These are phyloP conservation scores for Noctua fimbriata DNA, from an alignment of 2,888 invertebrate species.

Conservation along the genomic window DNA sequence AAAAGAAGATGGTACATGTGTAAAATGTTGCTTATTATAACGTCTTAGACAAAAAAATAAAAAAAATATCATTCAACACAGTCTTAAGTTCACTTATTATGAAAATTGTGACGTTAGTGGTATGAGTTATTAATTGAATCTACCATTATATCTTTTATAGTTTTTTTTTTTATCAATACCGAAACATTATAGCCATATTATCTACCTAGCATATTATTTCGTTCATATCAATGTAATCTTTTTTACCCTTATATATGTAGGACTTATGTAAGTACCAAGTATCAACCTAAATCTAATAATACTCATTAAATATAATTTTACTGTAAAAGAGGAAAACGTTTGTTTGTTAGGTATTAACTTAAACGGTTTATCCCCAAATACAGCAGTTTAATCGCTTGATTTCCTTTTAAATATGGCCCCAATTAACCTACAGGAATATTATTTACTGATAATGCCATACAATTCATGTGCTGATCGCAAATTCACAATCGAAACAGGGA, in stretches of 20 bases:
- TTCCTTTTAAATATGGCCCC: conserved; percentile 45
- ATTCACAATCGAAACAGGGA: conserved; percentile 6
- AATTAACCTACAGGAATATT: conserved; percentile 45
- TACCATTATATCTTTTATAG: background rate
- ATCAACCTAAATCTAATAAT: conserved; percentile 7
- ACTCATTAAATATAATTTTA: conserved; percentile 21
- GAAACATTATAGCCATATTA: background rate
- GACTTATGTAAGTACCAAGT: background rate
- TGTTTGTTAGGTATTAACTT: conserved; percentile 38
- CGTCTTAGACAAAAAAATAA: background rate
- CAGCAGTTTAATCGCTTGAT: conserved; percentile 42
- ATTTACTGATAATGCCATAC: conserved; percentile 22
- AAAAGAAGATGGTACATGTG: background rate
- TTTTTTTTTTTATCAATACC: background rate
- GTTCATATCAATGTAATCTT: conserved; percentile 14
- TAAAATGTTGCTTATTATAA: background rate
- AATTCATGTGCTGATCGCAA: conserved; percentile 2
- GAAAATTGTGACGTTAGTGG: background rate
- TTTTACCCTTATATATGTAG: background rate
- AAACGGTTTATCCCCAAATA: conserved; percentile 45
- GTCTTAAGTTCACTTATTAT: background rate
- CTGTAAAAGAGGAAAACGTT: conserved; percentile 50
- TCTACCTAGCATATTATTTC: conserved; percentile 1
- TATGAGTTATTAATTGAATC: background rate
- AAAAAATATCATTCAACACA: background rate